phyloP scores from a whole-genome alignment of 2,113 vertebrate genomes.

The Brevimyrus niger region DNA sequence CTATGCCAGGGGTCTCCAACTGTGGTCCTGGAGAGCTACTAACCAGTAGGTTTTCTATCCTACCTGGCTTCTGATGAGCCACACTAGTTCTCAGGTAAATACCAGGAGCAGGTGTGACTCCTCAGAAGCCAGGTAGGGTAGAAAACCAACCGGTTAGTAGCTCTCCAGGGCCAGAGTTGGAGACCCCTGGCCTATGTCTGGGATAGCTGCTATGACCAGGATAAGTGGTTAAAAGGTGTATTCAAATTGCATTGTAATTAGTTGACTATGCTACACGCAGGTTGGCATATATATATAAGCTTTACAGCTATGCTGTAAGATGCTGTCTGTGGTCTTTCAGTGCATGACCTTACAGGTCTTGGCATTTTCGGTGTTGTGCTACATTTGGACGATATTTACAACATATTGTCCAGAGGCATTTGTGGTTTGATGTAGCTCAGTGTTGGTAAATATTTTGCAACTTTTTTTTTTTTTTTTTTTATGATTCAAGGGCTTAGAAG shows the following conservation, averaged over 20 bases:
- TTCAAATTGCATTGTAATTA: not conserved
- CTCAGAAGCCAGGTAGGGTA: too few species aligned
- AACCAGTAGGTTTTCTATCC: too few species aligned
- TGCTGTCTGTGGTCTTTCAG: not conserved
- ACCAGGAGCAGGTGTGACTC: too few species aligned
- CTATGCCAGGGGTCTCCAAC: too few species aligned
- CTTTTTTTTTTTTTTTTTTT: not conserved
- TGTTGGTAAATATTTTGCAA: not conserved
- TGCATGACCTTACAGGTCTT: not conserved
- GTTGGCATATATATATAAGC: not conserved
- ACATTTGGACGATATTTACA: not conserved
- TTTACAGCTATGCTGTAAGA: not conserved
- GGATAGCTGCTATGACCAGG: not conserved
- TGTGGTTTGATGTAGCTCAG: not conserved
- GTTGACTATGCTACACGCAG: not conserved
- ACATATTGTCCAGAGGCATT: not conserved
- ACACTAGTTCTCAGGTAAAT: too few species aligned
- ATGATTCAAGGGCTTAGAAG: not conserved
- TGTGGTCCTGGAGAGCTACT: too few species aligned
- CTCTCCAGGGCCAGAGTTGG: too few species aligned
- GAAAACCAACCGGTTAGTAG: too few species aligned
- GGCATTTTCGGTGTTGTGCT: not conserved
- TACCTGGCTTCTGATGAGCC: too few species aligned
- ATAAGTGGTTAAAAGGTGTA: not conserved
- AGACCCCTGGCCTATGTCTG: not conserved